phyloP scores from a whole-genome alignment of 2,797 vertebrate species.

The Molossus molossus region DNA sequence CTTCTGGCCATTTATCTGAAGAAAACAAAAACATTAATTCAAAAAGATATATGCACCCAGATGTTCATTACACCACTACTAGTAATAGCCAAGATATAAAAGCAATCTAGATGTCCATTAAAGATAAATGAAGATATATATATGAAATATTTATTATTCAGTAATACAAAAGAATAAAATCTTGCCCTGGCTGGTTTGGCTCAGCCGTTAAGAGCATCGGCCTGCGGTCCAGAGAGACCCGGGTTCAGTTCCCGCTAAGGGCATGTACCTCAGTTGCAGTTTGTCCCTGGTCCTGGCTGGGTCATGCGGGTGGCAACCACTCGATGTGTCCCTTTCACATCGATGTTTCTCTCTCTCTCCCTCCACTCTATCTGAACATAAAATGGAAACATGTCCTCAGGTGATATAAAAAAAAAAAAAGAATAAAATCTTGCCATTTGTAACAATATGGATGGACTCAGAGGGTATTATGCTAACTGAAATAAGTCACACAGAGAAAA shows the following conservation, averaged over 20 bases:
- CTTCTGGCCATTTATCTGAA: background rate
- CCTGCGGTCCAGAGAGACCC: no score
- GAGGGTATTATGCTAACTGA: background rate
- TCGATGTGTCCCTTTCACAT: no score
- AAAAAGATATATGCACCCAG: background rate
- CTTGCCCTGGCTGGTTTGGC: background rate
- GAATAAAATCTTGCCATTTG: background rate
- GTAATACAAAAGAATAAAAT: background rate
- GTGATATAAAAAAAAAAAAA: background rate
- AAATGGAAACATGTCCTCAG: no score
- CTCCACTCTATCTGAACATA: no score
- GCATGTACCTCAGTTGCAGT: no score
- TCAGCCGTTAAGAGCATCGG: no score
- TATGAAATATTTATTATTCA: background rate
- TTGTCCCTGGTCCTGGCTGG: no score
- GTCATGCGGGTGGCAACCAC: no score
- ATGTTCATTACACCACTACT: background rate
- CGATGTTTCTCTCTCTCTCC: no score
- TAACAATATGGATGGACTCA: background rate
- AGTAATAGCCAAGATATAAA: background rate
- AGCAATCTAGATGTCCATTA: background rate
- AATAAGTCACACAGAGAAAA: background rate
- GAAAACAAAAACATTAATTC: background rate
- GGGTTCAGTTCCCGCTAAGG: no score
- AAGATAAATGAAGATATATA: background rate